Base-by-base conservation (phyloP, 2,888 invertebrate genomes). In the Stegophylla sp. region DNA sequence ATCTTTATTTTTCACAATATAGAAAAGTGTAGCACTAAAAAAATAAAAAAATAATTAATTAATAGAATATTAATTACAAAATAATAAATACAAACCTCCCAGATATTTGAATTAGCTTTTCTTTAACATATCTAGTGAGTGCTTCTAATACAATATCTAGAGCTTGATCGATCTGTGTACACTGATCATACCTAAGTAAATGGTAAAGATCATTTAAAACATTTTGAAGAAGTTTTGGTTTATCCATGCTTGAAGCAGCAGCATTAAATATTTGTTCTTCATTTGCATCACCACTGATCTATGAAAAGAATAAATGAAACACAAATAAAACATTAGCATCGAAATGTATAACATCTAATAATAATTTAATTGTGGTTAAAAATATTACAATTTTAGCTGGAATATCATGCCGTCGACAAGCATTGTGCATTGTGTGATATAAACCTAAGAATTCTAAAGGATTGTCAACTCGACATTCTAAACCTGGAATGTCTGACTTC, bases 181-280 rank as follows among this genome's bases (percentile, higher is more conserved):
- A 94, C 84, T 91, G 92, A 86, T 95, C 95, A 86, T 92, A 93
- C 76, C 95, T 91, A 86, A 95, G 94, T 77, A 94, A 87, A 86
- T 94, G 93, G 86, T 94, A 98, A 69, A 97, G 89, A 86, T 97
- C 96, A 86, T 96, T 97, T 48, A 98, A 89, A 28, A 97, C 94
- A 86, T 93, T 89, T 84, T 91, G 91, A 82, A 98, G 87, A 85
- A 97, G 90, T 67, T 92, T 92, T 0, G 94, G 92, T 84, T 96
- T 90, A 84, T 96, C 93, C 87, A 94, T 91, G 86, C 97, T 97
- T 17, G 92, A 92, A 66, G 90, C 87, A 17, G 94, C 94, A 23
- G 98, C 94, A 41, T 93, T 91, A 45, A 98, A 87, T 77, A 98
- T 93, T 87, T 98, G 97, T 83, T 92, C 91, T 86, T 97, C 96